Conservation (phyloP, 1,140 invertebrate genomes). For the Drosophila prosaltans region DNA sequence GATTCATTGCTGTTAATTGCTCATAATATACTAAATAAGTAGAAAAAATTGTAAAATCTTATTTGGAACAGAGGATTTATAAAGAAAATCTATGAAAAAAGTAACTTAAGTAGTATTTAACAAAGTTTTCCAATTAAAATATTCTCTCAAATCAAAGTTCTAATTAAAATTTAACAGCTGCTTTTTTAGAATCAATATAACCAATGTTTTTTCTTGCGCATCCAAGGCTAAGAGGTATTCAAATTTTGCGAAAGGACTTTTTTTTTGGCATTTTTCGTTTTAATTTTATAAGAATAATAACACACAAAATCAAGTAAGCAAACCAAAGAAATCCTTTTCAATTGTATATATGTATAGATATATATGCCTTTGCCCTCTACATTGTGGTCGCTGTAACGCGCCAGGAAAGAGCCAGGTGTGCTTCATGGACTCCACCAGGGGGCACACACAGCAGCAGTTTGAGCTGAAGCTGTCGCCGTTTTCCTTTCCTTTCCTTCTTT, state of each 20-base stretch:
- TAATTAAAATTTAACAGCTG: too few species aligned
- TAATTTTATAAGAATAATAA: constrained; percentile 12
- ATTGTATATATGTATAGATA: neutral
- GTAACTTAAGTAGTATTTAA: too few species aligned
- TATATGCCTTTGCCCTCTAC: neutral
- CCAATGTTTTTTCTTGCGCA: neutral
- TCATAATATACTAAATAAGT: too few species aligned
- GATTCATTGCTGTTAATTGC: too few species aligned
- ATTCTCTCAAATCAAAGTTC: too few species aligned
- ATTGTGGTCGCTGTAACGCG: neutral
- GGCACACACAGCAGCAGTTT: neutral
- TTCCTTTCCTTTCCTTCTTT: neutral
- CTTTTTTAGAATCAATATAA: neutral
- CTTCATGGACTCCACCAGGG: neutral
- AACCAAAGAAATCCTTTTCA: constrained; percentile 11
- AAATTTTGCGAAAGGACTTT: neutral
- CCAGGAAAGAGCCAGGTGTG: neutral
- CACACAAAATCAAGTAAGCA: constrained; percentile 3
- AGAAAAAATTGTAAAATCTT: too few species aligned
- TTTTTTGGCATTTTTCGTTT: constrained; percentile 1
- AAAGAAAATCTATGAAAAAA: too few species aligned
- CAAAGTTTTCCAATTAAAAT: too few species aligned
- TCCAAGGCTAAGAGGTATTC: neutral
- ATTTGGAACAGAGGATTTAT: too few species aligned
- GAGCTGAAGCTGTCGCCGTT: constrained; percentile 13